Base-by-base conservation (phyloP, 1,140 invertebrate genomes). In the Phocides pigmalion region DNA sequence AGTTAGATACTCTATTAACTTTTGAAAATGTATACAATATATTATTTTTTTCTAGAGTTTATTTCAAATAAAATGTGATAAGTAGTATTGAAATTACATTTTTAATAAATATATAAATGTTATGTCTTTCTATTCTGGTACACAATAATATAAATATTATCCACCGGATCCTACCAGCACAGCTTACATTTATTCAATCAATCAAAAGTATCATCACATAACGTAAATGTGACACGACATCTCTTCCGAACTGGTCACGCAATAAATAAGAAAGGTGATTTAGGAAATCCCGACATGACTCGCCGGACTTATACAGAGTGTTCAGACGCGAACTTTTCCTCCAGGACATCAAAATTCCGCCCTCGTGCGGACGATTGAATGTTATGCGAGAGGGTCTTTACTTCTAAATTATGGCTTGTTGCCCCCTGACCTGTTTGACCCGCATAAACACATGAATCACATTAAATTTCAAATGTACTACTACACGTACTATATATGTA, bases 191-290 rank as follows among this genome's bases (percentile, higher is more conserved):
- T 8, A 28, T 28, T 28, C 25, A 4, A n/a, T 4, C 25, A 28
- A 3, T 22, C 2, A 70, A 72, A 67, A 66, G 61, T 68, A 72
- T 73, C 72, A 77, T n/a, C n/a, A n/a, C n/a, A 35, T n/a, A 35
- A 5, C 71, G 75, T 76, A 72, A 50, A 37, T 65, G 66, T 68
- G 70, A 76, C 71, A 76, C 70, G 46, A 73, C 71, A 70, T 76
- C 67, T 67, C 70, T 76, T 71, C 67, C 70, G 70, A 76, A 82
- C 70, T 74, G 71, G 72, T 65, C 69, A 64, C 64, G 79, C 72
- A 82, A 88, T 87, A 87, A 88, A 88, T 87, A 88, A 86, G 86
- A 82, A 82, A 80, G 77, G 70, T 76, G 79, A 88, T 88, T 87
- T 81, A 84, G 76, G 70, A 85, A 88, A 88, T 85, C 82, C 84